These are phyloP conservation scores for Drosophila obscura DNA, from an alignment of 1,140 invertebrate species.

Conservation along the genomic window DNA sequence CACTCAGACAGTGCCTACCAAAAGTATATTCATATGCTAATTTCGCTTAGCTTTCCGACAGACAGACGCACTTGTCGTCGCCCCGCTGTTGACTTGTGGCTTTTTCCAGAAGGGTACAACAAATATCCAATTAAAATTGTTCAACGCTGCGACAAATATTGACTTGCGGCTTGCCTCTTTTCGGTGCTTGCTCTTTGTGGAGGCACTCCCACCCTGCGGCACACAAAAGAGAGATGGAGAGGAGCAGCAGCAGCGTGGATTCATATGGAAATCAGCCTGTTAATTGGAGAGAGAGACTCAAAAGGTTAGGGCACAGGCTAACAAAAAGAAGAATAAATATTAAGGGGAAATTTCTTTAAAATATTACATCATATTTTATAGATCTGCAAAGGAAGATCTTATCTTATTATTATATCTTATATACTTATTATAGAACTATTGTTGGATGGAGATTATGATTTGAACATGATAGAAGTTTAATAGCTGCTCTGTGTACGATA, in stretches of 20 bases:
- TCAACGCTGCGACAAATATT: slow-evolving; percentile 62
- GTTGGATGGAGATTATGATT: too few relatives aligned
- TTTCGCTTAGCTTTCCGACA: slow-evolving; percentile 65
- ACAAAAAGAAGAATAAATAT: too few relatives aligned
- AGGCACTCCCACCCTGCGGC: slow-evolving; percentile 23
- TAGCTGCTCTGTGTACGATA: too few relatives aligned
- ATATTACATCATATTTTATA: too few relatives aligned
- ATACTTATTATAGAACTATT: too few relatives aligned
- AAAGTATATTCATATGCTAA: slow-evolving; percentile 78
- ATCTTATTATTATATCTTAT: too few relatives aligned
- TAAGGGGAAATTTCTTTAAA: too few relatives aligned
- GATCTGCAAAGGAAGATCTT: too few relatives aligned
- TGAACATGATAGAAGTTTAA: too few relatives aligned
- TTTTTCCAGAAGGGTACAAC: slow-evolving; percentile 39
- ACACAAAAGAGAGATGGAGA: neutral
- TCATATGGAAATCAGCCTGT: slow-evolving; percentile 40
- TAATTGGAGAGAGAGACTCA: slow-evolving; percentile 5
- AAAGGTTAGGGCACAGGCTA: too few relatives aligned
- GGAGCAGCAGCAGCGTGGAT: slow-evolving; percentile 19
- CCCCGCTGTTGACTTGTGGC: slow-evolving; percentile 44
- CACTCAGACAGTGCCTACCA: slow-evolving; percentile 31
- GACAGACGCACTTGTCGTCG: slow-evolving; percentile 51
- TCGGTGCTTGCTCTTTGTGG: slow-evolving; percentile 29
- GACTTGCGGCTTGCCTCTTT: slow-evolving; percentile 40
- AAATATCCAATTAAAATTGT: slow-evolving; percentile 78